Evolutionary conservation across 2,888 invertebrate genomes (phyloP), one percentile per base, ranked within the genome.

Genomic region (Diaprepes abbreviatus): DNA sequence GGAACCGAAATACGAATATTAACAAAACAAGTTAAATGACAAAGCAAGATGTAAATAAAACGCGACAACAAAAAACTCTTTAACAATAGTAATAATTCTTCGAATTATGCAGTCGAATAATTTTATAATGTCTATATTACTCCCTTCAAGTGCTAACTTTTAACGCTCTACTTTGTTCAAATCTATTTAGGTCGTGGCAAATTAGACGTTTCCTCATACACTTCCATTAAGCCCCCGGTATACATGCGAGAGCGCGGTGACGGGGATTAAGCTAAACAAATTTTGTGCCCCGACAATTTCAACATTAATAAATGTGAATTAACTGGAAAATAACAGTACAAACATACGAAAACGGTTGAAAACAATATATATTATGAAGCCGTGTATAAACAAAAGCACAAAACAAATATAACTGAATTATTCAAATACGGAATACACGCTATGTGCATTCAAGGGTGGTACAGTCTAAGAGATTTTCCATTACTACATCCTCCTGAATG

Each of bases 341-440:
- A 66, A 66, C 54, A 66, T 14, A 54, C 66, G 60, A 66, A 66
- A 66, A 66, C 66, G 54, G 60, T 54, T 54, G 54, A 66, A 66
- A 60, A 66, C 66, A 66, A 66, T 66, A 59, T 60, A 66, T 59
- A 66, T 66, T 60, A 66, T 66, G 66, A 59, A 66, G 54, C 66
- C 48, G 66, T 59, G 60, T 33, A 66, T 59, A 66, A 73, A 73
- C 73, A 73, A 75, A 71, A 67, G 66, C 66, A 70, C 43, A 73
- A 72, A 70, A 67, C 69, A 72, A 74, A 73, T 74, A 74, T 66
- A 70, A 71, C 67, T 66, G 69, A 75, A 75, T 75, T 72, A 75
- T 75, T 74, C 74, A 74, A 73, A 67, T 63, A 54, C 55, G 66
- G 69, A 59, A 50, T 66, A 66, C 58, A 59, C 28, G 43, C 17